Evolutionary conservation across 2,113 vertebrate species (phyloP).

Genomic region (Rafetus swinhoei): DNA sequence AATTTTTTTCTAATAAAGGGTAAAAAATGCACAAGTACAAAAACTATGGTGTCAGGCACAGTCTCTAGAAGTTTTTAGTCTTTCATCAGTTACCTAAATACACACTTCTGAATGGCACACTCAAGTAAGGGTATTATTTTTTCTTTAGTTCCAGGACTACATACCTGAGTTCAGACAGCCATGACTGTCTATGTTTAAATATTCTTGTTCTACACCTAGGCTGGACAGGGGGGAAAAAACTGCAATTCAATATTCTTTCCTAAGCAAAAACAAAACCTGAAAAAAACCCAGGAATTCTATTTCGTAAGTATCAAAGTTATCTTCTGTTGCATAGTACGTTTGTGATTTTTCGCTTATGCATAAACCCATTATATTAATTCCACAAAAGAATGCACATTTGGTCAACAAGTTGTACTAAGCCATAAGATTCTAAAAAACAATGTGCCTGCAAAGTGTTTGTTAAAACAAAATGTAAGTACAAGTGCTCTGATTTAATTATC

Average conservation of each 20-base stretch:
- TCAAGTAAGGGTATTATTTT: neutral
- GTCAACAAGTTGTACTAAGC: neutral
- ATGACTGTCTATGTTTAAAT: neutral
- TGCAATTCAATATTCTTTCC: neutral
- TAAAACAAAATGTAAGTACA: neutral
- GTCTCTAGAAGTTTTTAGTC: neutral
- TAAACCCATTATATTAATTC: neutral
- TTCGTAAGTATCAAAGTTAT: neutral
- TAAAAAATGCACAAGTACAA: neutral
- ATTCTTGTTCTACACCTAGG: neutral
- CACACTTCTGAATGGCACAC: neutral
- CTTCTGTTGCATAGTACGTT: neutral
- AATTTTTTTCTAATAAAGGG: neutral
- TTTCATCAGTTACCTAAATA: neutral
- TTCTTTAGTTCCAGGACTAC: neutral
- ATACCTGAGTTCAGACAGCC: neutral
- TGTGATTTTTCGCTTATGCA: neutral
- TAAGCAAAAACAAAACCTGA: too few relatives aligned
- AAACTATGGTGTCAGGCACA: neutral
- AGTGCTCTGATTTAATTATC: neutral
- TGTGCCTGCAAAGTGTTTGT: neutral
- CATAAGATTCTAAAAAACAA: neutral
- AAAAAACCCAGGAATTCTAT: neutral
- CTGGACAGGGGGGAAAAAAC: neutral
- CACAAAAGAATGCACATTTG: neutral